These are phyloP conservation scores for Xylocampa areola DNA, from an alignment of 2,888 invertebrate genomes.

Conservation along the genomic window DNA sequence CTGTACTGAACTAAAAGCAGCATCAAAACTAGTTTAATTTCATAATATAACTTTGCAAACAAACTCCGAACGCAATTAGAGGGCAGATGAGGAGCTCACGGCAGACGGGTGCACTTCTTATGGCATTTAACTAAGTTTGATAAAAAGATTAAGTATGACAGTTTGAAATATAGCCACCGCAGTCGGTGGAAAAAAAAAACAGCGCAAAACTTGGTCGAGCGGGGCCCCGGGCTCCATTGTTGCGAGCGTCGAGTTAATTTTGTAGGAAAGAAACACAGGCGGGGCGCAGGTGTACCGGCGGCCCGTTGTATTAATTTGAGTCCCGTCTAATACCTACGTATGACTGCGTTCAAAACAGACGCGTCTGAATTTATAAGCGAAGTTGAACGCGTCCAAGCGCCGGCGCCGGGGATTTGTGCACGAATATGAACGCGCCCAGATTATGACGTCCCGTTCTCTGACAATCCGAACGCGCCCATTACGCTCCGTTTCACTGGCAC, in stretches of 20 bases:
- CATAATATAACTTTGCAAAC: slow-evolving; percentile 73
- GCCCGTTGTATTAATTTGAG: slow-evolving; percentile 86
- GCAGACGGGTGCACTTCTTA: slow-evolving; percentile 87
- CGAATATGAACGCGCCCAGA: slow-evolving; percentile 77
- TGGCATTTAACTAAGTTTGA: slow-evolving; percentile 88
- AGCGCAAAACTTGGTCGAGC: slow-evolving; percentile 82
- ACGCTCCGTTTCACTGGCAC: slow-evolving; percentile 66
- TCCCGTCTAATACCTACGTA: slow-evolving; percentile 85
- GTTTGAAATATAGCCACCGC: slow-evolving; percentile 89
- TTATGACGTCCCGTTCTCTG: slow-evolving; percentile 78
- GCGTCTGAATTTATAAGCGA: slow-evolving; percentile 83
- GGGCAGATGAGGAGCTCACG: slow-evolving; percentile 80
- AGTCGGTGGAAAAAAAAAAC: slow-evolving; percentile 82
- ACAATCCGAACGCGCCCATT: slow-evolving; percentile 70
- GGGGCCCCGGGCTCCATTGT: slow-evolving; percentile 79
- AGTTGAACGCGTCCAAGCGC: slow-evolving; percentile 75
- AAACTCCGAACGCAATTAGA: slow-evolving; percentile 84
- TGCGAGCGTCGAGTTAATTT: slow-evolving; percentile 85
- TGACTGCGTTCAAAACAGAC: slow-evolving; percentile 79
- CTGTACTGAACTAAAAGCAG: slow-evolving; percentile 54
- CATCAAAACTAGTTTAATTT: slow-evolving; percentile 73
- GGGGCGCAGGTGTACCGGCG: slow-evolving; percentile 82
- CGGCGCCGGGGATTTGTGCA: slow-evolving; percentile 68
- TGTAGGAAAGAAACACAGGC: slow-evolving; percentile 86
- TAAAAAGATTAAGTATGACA: slow-evolving; percentile 90